Conservation (phyloP, 2,113 vertebrate genomes). For the Psophia crepitans region DNA sequence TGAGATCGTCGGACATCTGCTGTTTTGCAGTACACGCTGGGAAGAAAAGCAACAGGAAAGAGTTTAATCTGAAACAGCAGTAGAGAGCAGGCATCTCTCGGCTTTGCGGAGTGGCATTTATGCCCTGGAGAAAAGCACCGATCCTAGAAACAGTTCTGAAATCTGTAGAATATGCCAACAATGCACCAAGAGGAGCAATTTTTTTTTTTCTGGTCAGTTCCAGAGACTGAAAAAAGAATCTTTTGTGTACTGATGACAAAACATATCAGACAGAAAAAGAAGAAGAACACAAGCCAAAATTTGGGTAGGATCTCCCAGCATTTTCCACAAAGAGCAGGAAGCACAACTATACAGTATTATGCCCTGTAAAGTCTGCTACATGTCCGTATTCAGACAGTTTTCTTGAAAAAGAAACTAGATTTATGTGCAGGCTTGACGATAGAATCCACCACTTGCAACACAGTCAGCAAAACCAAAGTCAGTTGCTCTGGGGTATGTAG, state of each 20-base stretch:
- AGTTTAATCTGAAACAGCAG: background rate
- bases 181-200: background rate
- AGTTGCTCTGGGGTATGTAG: background rate
- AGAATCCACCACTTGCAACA: background rate
- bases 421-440: background rate
- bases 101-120: background rate
- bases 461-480: background rate
- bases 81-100: background rate
- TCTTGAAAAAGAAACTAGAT: background rate
- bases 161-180: background rate
- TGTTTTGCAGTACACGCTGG: background rate
- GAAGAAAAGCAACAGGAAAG: background rate
- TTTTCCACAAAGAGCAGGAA: background rate
- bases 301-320: background rate
- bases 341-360: rapidly evolving
- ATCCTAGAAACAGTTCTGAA: background rate
- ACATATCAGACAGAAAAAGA: background rate
- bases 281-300: background rate
- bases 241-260: background rate
- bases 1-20: rapidly evolving
- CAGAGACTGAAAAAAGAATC: background rate
- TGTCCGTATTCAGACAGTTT: background rate
- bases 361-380: background rate
- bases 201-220: background rate
- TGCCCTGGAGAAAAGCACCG: background rate